These are phyloP conservation scores for Meloe dianella DNA, from an alignment of 2,888 invertebrate species.

Conservation along the genomic window DNA sequence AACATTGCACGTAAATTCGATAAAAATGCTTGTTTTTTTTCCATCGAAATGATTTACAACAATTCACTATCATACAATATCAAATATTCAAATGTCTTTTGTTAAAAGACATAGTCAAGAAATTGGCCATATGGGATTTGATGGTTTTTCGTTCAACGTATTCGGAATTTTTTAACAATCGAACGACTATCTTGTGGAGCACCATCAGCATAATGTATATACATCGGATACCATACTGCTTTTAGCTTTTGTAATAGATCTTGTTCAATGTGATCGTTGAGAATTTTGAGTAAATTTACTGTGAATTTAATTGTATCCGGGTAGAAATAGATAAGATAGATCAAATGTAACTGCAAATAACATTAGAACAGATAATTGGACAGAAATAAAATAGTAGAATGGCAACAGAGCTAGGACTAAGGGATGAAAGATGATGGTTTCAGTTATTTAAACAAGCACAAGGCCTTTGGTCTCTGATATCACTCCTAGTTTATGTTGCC, in stretches of 20 bases:
- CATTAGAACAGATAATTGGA: background rate
- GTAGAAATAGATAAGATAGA: background rate
- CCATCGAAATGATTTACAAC: conserved; percentile 7
- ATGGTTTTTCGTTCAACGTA: conserved; percentile 8
- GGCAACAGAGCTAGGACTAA: background rate
- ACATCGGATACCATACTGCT: background rate
- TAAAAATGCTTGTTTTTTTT: too few species aligned
- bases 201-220: conserved; percentile 1
- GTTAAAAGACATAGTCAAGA: background rate
- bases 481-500: conserved; percentile 11
- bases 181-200: background rate
- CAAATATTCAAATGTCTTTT: conserved; percentile 12
- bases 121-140: background rate
- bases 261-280: background rate
- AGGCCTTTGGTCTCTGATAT: background rate
- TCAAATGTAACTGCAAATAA: conserved; percentile 11
- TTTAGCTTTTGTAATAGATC: conserved; percentile 4
- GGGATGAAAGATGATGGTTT: conserved; percentile 3
- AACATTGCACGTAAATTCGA: conserved; percentile 11
- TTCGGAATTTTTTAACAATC: background rate
- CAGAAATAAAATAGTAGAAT: background rate
- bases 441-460: conserved; percentile 3
- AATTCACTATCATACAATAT: background rate
- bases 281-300: background rate
- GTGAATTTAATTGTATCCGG: conserved; percentile 9